A percentile compares a stretch with the other conserved stretches of the same genome.
Conservation (phyloP, 2,888 invertebrate genomes). For the Diarsia rubi region DNA sequence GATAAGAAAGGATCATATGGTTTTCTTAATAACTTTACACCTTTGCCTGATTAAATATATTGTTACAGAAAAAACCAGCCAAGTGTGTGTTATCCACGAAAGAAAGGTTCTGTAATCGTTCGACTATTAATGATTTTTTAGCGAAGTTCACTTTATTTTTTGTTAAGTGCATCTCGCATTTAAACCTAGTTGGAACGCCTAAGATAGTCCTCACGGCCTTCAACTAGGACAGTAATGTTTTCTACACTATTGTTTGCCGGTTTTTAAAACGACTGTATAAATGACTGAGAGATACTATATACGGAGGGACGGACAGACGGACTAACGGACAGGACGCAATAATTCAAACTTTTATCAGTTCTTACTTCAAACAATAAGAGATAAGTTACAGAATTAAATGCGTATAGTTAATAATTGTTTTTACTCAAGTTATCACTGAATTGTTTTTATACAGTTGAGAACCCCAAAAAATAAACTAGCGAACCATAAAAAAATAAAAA, state of each 20-base stretch:
- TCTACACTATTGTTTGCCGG: no score
- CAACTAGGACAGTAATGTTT: no score
- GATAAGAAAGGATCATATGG: slow-evolving; percentile 48
- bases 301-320: background rate
- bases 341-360: no score
- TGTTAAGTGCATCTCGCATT: no score
- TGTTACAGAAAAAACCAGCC: background rate
- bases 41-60: slow-evolving; percentile 14
- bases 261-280: no score
- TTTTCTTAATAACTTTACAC: slow-evolving; percentile 10
- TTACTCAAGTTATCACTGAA: no score
- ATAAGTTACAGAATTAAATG: no score
- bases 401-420: no score
- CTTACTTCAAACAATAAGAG: no score
- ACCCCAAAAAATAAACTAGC: background rate
- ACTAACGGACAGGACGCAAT: background rate
- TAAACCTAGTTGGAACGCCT: no score
- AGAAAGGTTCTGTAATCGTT: background rate
- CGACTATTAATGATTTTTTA: background rate
- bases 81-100: background rate
- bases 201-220: no score
- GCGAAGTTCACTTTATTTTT: background rate
- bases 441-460: background rate
- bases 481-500: background rate
- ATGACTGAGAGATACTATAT: background rate